These are phyloP conservation scores for Drosophila grimshawi DNA, from an alignment of 1,140 invertebrate species.

Conservation along the genomic window DNA sequence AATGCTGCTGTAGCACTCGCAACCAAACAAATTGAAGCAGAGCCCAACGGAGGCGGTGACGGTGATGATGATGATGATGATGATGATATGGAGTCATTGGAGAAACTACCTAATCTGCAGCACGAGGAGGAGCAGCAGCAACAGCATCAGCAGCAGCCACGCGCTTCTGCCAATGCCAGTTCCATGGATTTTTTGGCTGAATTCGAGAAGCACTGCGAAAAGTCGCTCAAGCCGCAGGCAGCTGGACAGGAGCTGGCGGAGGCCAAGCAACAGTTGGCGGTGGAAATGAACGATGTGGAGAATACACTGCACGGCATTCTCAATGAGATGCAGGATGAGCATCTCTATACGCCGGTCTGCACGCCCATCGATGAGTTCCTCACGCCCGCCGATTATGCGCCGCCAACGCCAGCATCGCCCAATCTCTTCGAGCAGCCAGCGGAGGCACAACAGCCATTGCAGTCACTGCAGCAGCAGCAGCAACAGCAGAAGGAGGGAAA, in stretches of 20 bases:
- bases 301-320: constrained; percentile 78
- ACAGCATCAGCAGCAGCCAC: constrained; percentile 22
- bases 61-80: not conserved
- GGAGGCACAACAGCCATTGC: constrained; percentile 6
- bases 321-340: constrained; percentile 80
- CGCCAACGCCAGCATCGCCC: constrained; percentile 23
- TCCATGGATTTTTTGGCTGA: constrained; percentile 72
- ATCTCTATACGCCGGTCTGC: constrained; percentile 76
- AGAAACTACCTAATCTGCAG: constrained; percentile 5
- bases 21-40: constrained; percentile 64
- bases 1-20: constrained; percentile 76
- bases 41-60: constrained; percentile 6
- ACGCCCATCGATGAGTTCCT: constrained; percentile 69
- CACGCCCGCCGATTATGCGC: constrained; percentile 71
- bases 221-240: constrained; percentile 41
- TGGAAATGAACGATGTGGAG: constrained; percentile 80
- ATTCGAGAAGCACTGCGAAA: constrained; percentile 66
- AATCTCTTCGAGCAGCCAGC: constrained; percentile 24
- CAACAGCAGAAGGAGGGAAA: constrained; percentile 15
- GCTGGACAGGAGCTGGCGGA: constrained; percentile 24
- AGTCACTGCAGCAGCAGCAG: constrained; percentile 5
- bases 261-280: constrained; percentile 61
- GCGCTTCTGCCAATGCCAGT: not conserved
- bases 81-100: constrained; percentile 27
- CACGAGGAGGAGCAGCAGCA: not conserved